Conservation (phyloP, 2,113 vertebrate species). For the Myrmophylax atrothorax region DNA sequence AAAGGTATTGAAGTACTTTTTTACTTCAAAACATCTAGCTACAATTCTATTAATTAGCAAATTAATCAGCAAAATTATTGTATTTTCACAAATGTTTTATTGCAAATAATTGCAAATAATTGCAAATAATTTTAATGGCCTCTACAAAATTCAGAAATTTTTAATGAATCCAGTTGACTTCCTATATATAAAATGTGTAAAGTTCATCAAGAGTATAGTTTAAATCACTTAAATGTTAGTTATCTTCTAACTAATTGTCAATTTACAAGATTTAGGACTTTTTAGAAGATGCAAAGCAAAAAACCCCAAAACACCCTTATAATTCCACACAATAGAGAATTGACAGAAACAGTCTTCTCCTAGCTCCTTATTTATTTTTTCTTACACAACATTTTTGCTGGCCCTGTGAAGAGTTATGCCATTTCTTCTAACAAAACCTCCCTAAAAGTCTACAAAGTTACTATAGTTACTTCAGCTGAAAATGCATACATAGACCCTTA, state of each 20-base stretch:
- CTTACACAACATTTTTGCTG: not conserved
- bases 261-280: not conserved
- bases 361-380: not conserved
- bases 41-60: not conserved
- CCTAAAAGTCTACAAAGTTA: not conserved
- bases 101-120: not conserved
- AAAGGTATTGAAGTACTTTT: not conserved
- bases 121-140: not conserved
- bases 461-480: not conserved
- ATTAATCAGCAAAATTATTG: not conserved
- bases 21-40: not conserved
- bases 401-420: not conserved
- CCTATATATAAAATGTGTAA: not conserved
- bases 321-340: not conserved
- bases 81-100: not conserved
- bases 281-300: not conserved
- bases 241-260: not conserved
- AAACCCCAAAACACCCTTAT: rapidly evolving
- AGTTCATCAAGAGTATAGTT: not conserved
- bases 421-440: not conserved
- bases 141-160: not conserved
- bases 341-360: not conserved
- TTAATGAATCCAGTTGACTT: not conserved
- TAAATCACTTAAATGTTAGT: not conserved
- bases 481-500: not conserved